phyloP scores from a whole-genome alignment of 2,113 vertebrate genomes.

The Leptocoma aspasia region DNA sequence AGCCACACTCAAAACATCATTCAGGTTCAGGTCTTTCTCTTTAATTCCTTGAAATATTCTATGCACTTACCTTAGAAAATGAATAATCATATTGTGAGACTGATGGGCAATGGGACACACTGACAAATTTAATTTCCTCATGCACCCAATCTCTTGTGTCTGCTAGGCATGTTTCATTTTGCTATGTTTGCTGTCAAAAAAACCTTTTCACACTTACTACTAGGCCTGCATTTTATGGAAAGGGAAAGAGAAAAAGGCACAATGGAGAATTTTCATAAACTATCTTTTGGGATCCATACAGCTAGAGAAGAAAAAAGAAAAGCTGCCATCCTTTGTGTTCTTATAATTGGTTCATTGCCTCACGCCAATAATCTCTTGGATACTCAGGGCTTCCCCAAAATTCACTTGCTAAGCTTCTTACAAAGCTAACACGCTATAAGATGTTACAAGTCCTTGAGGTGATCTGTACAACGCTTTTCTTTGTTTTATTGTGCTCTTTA shows the following conservation, averaged over 20 bases:
- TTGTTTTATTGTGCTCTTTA: neutral
- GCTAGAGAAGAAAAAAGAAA: neutral
- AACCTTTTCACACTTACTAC: neutral
- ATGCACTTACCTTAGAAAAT: neutral
- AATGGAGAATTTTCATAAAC: neutral
- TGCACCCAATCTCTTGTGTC: neutral
- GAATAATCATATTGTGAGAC: neutral
- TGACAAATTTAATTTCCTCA: neutral
- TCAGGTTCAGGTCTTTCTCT: neutral
- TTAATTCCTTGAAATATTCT: neutral
- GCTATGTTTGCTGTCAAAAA: neutral
- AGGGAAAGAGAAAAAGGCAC: neutral
- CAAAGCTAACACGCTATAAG: neutral
- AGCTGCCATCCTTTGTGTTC: neutral
- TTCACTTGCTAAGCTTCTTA: neutral
- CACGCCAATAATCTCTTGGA: neutral
- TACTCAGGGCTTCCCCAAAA: neutral
- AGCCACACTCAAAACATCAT: neutral
- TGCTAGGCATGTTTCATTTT: neutral
- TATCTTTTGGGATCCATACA: neutral
- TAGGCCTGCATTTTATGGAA: neutral
- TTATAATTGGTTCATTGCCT: neutral
- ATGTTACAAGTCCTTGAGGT: neutral
- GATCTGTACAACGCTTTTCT: neutral
- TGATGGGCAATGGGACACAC: neutral